phyloP scores from a whole-genome alignment of 2,113 vertebrate genomes.

The Podocnemis expansa region DNA sequence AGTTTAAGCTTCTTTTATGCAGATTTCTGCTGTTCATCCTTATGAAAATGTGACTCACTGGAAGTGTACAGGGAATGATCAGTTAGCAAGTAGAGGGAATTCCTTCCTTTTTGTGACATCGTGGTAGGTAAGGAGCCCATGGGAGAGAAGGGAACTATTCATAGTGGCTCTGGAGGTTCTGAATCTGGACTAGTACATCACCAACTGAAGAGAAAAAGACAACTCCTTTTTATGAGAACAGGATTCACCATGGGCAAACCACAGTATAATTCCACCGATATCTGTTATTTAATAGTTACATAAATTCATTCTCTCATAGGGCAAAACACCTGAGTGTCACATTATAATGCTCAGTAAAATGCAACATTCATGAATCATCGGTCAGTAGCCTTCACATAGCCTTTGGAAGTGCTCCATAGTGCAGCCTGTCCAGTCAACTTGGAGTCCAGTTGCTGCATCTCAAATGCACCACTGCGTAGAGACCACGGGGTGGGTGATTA shows the following conservation, averaged over 20 bases:
- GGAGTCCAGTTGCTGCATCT: not conserved
- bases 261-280: slow-evolving; percentile 46
- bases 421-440: not conserved
- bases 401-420: not conserved
- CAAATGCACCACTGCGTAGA: not conserved
- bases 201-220: not conserved
- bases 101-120: slow-evolving; percentile 66
- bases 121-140: slow-evolving; percentile 29
- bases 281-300: slow-evolving; percentile 12
- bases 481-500: not conserved
- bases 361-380: not conserved
- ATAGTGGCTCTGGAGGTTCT: slow-evolving; percentile 30
- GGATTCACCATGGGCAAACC: slow-evolving; percentile 58
- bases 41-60: slow-evolving; percentile 43
- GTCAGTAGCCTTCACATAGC: not conserved
- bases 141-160: slow-evolving; percentile 1
- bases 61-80: slow-evolving; percentile 32
- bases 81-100: slow-evolving; percentile 48
- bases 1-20: slow-evolving; percentile 47
- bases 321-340: not conserved
- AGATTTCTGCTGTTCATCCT: slow-evolving; percentile 63
- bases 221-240: slow-evolving; percentile 9
- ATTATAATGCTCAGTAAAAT: not conserved
- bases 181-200: not conserved
- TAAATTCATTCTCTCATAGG: not conserved